These are phyloP conservation scores for Papilio demoleus DNA, from an alignment of 2,888 invertebrate genomes.

Conservation along the genomic window DNA sequence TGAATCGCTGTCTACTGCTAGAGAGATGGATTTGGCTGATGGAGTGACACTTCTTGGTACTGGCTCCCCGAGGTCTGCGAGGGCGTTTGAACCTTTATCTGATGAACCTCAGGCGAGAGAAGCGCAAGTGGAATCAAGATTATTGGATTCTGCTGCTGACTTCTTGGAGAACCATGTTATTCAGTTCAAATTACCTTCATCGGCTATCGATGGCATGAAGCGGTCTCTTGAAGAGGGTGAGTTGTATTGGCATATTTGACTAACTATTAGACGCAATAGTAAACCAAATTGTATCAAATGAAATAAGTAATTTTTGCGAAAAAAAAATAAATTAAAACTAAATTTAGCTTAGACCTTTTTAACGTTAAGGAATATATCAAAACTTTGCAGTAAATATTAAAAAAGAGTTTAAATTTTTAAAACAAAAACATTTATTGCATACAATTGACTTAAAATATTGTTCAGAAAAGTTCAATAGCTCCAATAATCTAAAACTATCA, in stretches of 20 bases:
- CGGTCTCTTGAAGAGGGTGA: conserved; percentile 92
- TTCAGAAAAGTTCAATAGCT: too few species aligned
- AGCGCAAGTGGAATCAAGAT: conserved; percentile 87
- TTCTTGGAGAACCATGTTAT: conserved; percentile 92
- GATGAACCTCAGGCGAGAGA: conserved; percentile 89
- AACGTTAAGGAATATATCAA: too few species aligned
- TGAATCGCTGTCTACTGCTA: conserved; percentile 79
- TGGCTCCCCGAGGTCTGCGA: conserved; percentile 84
- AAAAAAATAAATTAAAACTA: background rate
- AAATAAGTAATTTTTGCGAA: background rate
- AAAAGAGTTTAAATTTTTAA: too few species aligned
- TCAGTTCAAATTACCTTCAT: conserved; percentile 90
- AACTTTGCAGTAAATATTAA: too few species aligned
- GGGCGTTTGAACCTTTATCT: conserved; percentile 85
- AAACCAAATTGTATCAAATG: background rate
- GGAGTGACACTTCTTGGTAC: conserved; percentile 82
- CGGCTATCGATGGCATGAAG: conserved; percentile 89
- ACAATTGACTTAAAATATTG: too few species aligned
- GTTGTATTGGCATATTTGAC: background rate
- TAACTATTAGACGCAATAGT: background rate
- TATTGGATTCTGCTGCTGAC: conserved; percentile 89
- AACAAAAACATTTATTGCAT: too few species aligned
- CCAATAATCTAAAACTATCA: too few species aligned
- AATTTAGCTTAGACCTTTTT: too few species aligned
- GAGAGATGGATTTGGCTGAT: conserved; percentile 84